Evolutionary conservation across 1,140 invertebrate species (phyloP).

Genomic region (Lordiphosa clarofinis): DNA sequence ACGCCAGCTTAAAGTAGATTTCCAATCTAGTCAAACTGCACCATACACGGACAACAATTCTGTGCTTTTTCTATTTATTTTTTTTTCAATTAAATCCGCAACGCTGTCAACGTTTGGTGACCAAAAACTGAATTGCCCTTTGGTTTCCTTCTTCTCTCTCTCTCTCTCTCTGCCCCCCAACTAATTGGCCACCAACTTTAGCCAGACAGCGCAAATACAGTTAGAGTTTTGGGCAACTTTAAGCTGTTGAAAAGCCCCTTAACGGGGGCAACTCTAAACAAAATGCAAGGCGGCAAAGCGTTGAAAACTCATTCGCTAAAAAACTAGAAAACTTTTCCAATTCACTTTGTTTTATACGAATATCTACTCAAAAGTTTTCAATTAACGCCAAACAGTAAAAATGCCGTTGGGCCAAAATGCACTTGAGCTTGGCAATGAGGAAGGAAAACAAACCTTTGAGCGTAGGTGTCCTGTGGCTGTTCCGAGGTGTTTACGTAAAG

Average conservation of each 20-base stretch:
- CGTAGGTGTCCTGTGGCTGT: constrained; percentile 32
- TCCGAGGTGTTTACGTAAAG: constrained; percentile 52
- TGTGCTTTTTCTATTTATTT: constrained; percentile 16
- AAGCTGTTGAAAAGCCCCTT: constrained; percentile 46
- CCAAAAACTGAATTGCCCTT: constrained; percentile 8
- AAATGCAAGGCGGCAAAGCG: constrained; percentile 70
- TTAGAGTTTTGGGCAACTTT: constrained; percentile 22
- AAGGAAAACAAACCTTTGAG: neutral
- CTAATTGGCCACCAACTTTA: constrained; percentile 50
- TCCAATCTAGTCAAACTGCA: constrained; percentile 36
- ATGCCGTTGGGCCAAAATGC: constrained; percentile 40
- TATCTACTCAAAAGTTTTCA: constrained; percentile 68
- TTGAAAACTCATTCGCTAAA: constrained; percentile 58
- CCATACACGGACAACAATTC: constrained; percentile 23
- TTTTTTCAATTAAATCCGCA: constrained; percentile 10
- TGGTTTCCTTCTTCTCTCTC: too few species aligned
- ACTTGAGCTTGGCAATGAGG: constrained; percentile 21
- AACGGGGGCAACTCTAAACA: constrained; percentile 39
- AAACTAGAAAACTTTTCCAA: constrained; percentile 64
- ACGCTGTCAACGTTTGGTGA: constrained; percentile 10
- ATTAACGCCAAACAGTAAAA: constrained; percentile 70
- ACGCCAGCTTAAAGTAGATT: constrained; percentile 40
- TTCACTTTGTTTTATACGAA: constrained; percentile 58
- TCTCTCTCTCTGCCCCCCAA: too few species aligned
- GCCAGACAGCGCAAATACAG: constrained; percentile 35